Evolutionary conservation across 35 echinoderm and acorn worm species (phyloP).

Genomic region (Heliocidaris tuberculata): DNA sequence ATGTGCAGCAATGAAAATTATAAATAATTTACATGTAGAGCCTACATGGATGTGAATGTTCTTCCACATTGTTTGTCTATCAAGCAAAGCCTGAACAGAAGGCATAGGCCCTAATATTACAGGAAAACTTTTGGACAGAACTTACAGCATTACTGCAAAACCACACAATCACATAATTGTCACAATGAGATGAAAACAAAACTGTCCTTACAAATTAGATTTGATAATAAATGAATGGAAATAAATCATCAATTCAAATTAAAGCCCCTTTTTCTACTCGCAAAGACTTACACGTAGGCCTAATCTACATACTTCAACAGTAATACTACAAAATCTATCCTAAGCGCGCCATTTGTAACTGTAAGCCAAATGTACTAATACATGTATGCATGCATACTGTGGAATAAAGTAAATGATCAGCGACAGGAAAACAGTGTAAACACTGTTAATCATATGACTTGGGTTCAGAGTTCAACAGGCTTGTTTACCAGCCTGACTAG

Average conservation of each 20-base stretch:
- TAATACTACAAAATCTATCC: neutral
- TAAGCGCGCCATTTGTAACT: neutral
- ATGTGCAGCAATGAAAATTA: neutral
- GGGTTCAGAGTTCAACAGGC: constrained; percentile 29
- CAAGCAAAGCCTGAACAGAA: too few relatives aligned
- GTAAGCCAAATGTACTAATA: neutral
- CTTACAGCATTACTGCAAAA: neutral
- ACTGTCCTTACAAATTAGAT: too few relatives aligned
- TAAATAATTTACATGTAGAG: neutral
- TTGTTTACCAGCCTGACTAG: constrained; percentile 24
- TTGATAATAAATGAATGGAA: neutral
- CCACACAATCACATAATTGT: too few relatives aligned
- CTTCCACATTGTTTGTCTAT: too few relatives aligned
- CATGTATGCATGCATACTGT: neutral
- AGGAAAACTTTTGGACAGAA: neutral
- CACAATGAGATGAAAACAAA: too few relatives aligned
- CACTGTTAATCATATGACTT: constrained; percentile 40
- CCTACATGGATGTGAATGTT: neutral
- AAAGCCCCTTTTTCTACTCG: neutral
- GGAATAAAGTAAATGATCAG: neutral
- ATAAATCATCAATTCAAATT: neutral
- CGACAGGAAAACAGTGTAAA: constrained; percentile 13
- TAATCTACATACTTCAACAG: neutral
- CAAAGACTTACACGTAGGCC: neutral
- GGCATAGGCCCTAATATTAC: too few relatives aligned